These are phyloP conservation scores for Gymnothorax reevesii DNA, from an alignment of 2,797 vertebrate species.

Conservation along the genomic window DNA sequence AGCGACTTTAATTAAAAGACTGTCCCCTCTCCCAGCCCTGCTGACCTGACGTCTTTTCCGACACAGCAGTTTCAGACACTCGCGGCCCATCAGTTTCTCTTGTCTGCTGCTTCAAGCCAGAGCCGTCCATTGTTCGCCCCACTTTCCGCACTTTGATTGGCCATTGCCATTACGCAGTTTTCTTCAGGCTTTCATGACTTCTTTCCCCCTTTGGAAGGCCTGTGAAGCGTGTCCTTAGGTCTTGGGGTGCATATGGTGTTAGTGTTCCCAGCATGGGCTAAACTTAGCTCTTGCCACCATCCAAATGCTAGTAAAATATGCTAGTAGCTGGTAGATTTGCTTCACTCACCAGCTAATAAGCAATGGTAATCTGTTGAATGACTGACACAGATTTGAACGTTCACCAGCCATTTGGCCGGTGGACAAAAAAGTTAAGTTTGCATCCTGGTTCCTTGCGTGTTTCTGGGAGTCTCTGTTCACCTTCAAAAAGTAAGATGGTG, in stretches of 20 bases:
- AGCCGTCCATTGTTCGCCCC: neutral
- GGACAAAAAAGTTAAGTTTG: too few species aligned
- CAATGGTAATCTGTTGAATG: too few species aligned
- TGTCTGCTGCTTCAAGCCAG: neutral
- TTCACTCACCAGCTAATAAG: too few species aligned
- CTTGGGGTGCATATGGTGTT: too few species aligned
- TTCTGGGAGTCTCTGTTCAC: neutral
- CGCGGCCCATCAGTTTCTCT: neutral
- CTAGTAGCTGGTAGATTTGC: too few species aligned
- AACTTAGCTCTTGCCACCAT: too few species aligned
- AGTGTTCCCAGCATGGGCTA: too few species aligned
- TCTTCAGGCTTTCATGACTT: neutral
- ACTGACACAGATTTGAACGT: too few species aligned
- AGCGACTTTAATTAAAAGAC: constrained; percentile 28
- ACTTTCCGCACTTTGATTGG: neutral
- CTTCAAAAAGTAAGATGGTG: too few species aligned
- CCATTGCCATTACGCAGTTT: neutral
- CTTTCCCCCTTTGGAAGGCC: neutral
- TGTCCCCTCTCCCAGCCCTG: neutral
- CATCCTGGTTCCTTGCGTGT: neutral
- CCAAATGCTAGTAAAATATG: too few species aligned
- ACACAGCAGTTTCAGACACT: neutral
- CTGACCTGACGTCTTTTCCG: neutral
- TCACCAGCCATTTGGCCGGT: too few species aligned
- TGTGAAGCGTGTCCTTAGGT: too few species aligned